Conservation (phyloP, 2,888 invertebrate genomes). For the Phrixothrix hirtus region DNA sequence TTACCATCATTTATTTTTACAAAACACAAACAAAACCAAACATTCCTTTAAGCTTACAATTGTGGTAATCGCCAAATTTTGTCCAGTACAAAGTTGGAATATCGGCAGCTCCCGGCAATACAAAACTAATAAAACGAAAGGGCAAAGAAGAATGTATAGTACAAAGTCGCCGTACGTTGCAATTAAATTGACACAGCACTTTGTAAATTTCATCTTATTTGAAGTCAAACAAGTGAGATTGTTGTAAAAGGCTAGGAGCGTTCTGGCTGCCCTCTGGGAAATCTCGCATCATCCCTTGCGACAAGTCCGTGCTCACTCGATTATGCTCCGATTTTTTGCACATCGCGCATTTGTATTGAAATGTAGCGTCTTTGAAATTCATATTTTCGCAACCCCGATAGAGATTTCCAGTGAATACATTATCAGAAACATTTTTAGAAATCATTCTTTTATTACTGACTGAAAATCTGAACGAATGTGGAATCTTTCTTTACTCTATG, state of each 20-base stretch:
- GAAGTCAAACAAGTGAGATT: constrained; percentile 35
- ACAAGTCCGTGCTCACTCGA: constrained; percentile 37
- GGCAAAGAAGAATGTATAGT: constrained; percentile 7
- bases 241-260: constrained; percentile 32
- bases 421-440: constrained; percentile 27
- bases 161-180: constrained; percentile 31
- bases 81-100: not conserved
- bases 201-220: constrained; percentile 40
- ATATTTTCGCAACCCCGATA: constrained; percentile 31
- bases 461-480: constrained; percentile 15
- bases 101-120: constrained; percentile 7
- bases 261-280: constrained; percentile 35
- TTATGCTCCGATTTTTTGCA: constrained; percentile 38
- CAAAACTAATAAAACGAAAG: constrained; percentile 17
- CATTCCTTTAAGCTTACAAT: not conserved
- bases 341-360: constrained; percentile 36
- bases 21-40: not conserved
- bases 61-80: not conserved
- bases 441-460: constrained; percentile 27
- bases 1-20: not conserved
- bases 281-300: constrained; percentile 37
- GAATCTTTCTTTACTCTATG: constrained; percentile 7
- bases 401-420: constrained; percentile 26
- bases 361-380: constrained; percentile 38
- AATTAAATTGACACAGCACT: constrained; percentile 40